These are phyloP conservation scores for Agraylea sexmaculata DNA, from an alignment of 1,140 invertebrate genomes.

Conservation along the genomic window DNA sequence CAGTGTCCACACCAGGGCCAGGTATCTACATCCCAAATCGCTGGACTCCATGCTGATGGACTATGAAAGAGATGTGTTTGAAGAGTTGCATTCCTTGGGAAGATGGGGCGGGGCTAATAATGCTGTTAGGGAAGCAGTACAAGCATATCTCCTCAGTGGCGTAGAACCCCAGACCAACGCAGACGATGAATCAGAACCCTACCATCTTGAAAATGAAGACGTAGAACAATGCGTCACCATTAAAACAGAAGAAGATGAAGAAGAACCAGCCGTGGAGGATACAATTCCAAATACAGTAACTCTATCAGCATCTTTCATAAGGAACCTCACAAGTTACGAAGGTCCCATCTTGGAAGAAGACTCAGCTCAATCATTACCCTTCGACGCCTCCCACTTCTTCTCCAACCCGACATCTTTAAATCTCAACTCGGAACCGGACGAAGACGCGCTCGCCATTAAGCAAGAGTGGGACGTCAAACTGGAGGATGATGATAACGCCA, in stretches of 20 bases:
- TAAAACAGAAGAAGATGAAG: constrained; percentile 10
- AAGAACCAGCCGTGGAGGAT: background rate
- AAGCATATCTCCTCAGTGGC: constrained; percentile 18
- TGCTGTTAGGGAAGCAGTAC: constrained; percentile 10
- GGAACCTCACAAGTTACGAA: constrained; percentile 14
- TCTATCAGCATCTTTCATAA: constrained; percentile 11
- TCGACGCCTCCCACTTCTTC: constrained; percentile 17
- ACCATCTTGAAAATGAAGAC: constrained; percentile 16
- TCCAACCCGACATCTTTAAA: constrained; percentile 5
- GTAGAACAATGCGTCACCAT: constrained; percentile 16
- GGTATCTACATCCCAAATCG: constrained; percentile 59
- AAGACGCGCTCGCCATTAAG: constrained; percentile 24
- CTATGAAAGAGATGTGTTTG: constrained; percentile 61
- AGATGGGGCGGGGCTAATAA: constrained; percentile 30
- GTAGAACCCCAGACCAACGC: constrained; percentile 12
- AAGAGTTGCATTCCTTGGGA: constrained; percentile 61
- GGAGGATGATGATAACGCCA: constrained; percentile 32
- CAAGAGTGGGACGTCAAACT: constrained; percentile 26
- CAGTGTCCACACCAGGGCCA: constrained; percentile 41
- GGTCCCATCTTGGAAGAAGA: constrained; percentile 20
- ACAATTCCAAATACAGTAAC: background rate
- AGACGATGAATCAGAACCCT: background rate
- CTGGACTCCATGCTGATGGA: constrained; percentile 58
- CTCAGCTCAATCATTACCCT: constrained; percentile 9
- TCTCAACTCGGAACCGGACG: constrained; percentile 21